Base-by-base conservation (phyloP, 2,888 invertebrate genomes). In the Vesta saturnalis region DNA sequence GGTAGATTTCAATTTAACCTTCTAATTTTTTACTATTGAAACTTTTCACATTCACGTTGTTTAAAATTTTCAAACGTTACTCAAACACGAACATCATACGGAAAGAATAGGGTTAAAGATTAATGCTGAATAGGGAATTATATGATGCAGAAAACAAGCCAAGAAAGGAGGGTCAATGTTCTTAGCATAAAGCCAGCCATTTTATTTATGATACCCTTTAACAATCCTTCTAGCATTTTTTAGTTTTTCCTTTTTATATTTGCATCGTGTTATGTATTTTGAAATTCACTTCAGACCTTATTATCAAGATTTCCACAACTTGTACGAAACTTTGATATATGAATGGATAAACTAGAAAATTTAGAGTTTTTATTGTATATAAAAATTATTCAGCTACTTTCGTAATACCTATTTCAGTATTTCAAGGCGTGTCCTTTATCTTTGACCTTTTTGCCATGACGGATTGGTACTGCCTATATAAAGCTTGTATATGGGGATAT, bases 151-250 rank as follows among this genome's bases (percentile, higher is more conserved):
- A 60, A 61, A 66, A 66, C 66, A 66, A 65, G 57, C 47, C 66
- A 66, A 66, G 66, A 57, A 60, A 52, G 61, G 66, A 66, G 57
- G 61, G 66, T 66, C 61, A 66, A 66, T 61, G 66, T 66, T 66
- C 61, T 60, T 47, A 66, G 61, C 56, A 66, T 66, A 60, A 66
- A 66, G 60, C 66, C 60, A 66, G 55, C 60, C 61, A 58, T 61
- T 61, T 66, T 66, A 66, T 66, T 66, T 66, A 66, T 66, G 60
- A 66, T 66, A 30, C 60, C 60, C 65, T 60, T 59, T 65, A 65
- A 65, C 64, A 65, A 64, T 64, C 47, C 58, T 59, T 16, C 59
- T 22, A 59, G 52, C 59, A 64, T 59, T 58, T 64, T 64, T 58
- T 64, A 59, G 52, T 64, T 64, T 47, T 64, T 49, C 52, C 23